A percentile compares a stretch with the other conserved stretches of the same genome.
These are phyloP conservation scores for Caenorhabditis sp. DNA, from an alignment of 2,888 invertebrate genomes.

Conservation along the genomic window DNA sequence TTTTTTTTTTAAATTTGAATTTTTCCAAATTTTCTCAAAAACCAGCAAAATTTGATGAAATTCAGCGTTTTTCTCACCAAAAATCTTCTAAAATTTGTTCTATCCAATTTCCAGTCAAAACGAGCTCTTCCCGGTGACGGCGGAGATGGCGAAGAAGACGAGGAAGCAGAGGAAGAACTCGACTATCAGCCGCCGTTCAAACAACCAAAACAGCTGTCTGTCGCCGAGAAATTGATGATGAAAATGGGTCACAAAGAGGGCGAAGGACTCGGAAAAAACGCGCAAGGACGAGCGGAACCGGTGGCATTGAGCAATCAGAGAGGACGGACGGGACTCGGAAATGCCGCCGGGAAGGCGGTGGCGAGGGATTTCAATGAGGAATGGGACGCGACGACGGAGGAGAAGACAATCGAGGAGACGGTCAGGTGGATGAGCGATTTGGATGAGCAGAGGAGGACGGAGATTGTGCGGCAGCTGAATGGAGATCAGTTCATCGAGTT, in stretches of 20 bases:
- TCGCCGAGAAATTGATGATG: conserved; percentile 56
- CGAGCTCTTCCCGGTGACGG: conserved; percentile 5
- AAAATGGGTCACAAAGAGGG: conserved; percentile 86
- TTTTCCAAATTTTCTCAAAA: no score
- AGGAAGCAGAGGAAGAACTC: no score
- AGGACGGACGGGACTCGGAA: conserved; percentile 91
- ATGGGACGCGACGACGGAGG: conserved; percentile 72
- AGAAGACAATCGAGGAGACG: conserved; percentile 73
- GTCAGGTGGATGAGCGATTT: conserved; percentile 64
- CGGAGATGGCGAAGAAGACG: no score
- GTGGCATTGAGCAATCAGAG: conserved; percentile 90
- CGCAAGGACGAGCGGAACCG: conserved; percentile 88
- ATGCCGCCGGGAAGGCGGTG: conserved; percentile 86
- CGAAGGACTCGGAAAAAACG: conserved; percentile 91
- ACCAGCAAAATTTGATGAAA: no score
- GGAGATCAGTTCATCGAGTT: conserved; percentile 61
- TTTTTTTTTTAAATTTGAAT: no score
- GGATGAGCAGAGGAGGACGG: conserved; percentile 43
- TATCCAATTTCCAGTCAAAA: conserved; percentile 53
- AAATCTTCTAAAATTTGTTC: no score
- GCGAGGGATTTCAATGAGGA: conserved; percentile 82
- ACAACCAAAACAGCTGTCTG: conserved; percentile 6
- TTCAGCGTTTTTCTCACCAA: no score
- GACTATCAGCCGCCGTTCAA: conserved; percentile 17
- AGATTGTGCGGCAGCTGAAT: conserved; percentile 22